Percentiles rank a stretch among this genome's conserved stretches.
Conservation (phyloP, 2,888 invertebrate species). For the Lithophane leautieri region DNA sequence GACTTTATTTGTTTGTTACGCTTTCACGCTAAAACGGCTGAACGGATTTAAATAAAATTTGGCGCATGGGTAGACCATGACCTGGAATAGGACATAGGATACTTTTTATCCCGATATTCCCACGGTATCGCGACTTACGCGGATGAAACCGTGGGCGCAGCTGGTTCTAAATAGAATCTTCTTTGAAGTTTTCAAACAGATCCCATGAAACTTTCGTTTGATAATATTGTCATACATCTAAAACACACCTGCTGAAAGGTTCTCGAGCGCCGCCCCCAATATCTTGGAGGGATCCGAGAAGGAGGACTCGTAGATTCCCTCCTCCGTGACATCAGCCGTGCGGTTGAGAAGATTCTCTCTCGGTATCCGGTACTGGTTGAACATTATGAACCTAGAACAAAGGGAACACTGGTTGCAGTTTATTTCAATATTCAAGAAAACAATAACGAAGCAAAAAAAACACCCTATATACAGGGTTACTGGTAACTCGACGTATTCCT, state of each 20-base stretch:
- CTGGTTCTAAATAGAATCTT: background rate
- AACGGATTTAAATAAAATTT: too few species aligned
- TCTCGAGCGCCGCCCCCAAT: conserved; percentile 96
- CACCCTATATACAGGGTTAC: too few species aligned
- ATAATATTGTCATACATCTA: background rate
- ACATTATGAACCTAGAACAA: conserved; percentile 94
- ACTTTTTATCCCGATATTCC: too few species aligned
- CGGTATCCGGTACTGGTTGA: conserved; percentile 96
- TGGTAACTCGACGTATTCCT: too few species aligned
- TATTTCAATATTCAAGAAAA: background rate
- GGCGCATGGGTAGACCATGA: too few species aligned
- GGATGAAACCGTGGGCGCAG: too few species aligned
- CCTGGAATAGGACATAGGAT: too few species aligned
- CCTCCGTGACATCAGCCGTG: conserved; percentile 96
- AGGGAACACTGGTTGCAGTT: background rate
- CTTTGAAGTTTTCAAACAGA: background rate
- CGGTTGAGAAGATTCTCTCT: conserved; percentile 95
- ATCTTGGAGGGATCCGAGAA: conserved; percentile 96
- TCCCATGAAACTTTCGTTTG: background rate
- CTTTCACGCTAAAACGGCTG: too few species aligned
- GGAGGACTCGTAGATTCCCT: conserved; percentile 97
- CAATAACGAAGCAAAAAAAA: too few species aligned
- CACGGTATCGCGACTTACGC: too few species aligned
- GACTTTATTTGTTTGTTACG: too few species aligned
- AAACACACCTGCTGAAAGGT: conserved; percentile 93